Percentiles rank a stretch among this genome's conserved stretches.
phyloP scores from a whole-genome alignment of 2,888 invertebrate genomes.

The Brachypterus glaber region DNA sequence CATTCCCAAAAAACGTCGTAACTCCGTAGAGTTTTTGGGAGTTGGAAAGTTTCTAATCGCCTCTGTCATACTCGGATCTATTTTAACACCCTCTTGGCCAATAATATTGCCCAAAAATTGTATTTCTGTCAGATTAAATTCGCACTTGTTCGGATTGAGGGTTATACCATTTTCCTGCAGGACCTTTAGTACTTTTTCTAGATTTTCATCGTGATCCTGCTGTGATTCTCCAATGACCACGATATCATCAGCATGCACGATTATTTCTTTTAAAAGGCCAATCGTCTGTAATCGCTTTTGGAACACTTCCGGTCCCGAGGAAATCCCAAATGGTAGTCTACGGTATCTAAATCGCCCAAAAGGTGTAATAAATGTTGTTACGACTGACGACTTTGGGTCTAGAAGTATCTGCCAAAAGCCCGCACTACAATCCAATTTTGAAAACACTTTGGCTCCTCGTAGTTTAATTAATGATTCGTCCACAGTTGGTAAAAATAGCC shows the following conservation, averaged over 20 bases:
- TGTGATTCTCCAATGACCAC: conserved; percentile 9
- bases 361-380: conserved; percentile 15
- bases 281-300: conserved; percentile 4
- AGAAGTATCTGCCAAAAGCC: conserved; percentile 25
- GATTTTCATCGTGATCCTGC: conserved; percentile 10
- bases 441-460: conserved; percentile 18
- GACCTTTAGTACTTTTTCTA: conserved; percentile 9
- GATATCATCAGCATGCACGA: conserved; percentile 13
- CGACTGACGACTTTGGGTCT: conserved; percentile 2
- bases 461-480: conserved; percentile 22
- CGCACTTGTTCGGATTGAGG: conserved; percentile 26
- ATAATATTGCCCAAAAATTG: conserved; percentile 26
- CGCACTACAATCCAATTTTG: conserved; percentile 20
- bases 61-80: too few species aligned
- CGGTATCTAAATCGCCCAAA: conserved; percentile 12
- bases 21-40: conserved; percentile 7
- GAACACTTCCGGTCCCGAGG: conserved; percentile 12
- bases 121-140: conserved; percentile 20
- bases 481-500: conserved; percentile 18
- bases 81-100: conserved; percentile 13
- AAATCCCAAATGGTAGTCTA: conserved; percentile 13
- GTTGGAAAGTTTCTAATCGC: too few species aligned
- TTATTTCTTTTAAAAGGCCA: conserved; percentile 5
- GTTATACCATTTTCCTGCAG: conserved; percentile 16
- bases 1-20: conserved; percentile 18